Conservation (phyloP, 2,113 vertebrate genomes). For the Hucho hucho region DNA sequence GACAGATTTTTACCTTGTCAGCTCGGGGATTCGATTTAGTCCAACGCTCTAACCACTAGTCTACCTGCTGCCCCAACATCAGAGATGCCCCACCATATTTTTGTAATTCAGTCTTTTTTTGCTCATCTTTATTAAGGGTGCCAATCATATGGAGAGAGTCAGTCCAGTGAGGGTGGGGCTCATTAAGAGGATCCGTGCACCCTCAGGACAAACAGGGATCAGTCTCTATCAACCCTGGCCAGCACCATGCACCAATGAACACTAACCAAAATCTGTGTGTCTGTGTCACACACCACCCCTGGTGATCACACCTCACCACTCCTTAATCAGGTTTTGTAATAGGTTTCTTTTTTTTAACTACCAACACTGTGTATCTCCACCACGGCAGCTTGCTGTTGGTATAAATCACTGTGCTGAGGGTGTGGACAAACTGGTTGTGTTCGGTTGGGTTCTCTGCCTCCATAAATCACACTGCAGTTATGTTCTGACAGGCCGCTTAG, state of each 20-base stretch:
- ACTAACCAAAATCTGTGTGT: too few species aligned
- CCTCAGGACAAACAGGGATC: constrained; percentile 22
- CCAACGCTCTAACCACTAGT: too few species aligned
- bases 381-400: background rate
- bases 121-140: too few species aligned
- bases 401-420: background rate
- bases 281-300: too few species aligned
- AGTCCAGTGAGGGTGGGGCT: background rate
- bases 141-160: too few species aligned
- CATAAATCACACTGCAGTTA: constrained; percentile 62
- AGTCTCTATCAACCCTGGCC: constrained; percentile 22
- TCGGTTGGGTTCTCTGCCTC: constrained; percentile 37
- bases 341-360: background rate
- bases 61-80: too few species aligned
- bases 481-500: constrained; percentile 44
- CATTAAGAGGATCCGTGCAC: constrained; percentile 18
- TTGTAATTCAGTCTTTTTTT: too few species aligned
- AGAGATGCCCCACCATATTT: too few species aligned
- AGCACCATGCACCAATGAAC: constrained; percentile 23
- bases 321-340: background rate
- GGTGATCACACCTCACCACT: background rate
- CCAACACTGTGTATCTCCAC: background rate
- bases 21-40: too few species aligned
- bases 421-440: constrained; percentile 20
- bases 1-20: too few species aligned